Evolutionary conservation across 92 coral and sea anemone species (phyloP).

Genomic region (Pocillopora grandis): DNA sequence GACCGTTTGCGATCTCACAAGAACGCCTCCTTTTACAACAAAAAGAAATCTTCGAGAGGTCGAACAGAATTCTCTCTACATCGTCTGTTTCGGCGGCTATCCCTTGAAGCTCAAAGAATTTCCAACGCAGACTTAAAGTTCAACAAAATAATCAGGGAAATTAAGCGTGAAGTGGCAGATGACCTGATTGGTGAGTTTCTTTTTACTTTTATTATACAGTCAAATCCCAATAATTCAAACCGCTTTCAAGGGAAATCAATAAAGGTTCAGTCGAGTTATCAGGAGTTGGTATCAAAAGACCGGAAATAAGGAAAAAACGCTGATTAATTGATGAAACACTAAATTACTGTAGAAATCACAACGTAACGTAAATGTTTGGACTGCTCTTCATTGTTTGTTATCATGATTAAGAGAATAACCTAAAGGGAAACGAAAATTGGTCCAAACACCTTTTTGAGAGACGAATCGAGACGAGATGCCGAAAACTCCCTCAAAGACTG

Average conservation of each 20-base stretch:
- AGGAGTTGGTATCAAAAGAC: no score
- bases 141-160: slow-evolving; percentile 69
- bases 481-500: no score
- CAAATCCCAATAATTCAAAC: not conserved
- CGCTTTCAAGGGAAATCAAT: not conserved
- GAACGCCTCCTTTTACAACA: not conserved
- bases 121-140: slow-evolving; percentile 87
- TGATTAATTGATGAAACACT: no score
- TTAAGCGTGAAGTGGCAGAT: slow-evolving; percentile 70
- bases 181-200: slow-evolving; percentile 62
- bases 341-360: no score
- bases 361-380: no score
- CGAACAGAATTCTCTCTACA: slow-evolving; percentile 77
- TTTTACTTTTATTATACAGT: not conserved
- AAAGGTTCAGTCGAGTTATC: not conserved
- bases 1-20: slow-evolving; percentile 25
- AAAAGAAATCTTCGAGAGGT: slow-evolving; percentile 35
- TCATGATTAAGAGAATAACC: no score
- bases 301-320: no score
- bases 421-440: no score
- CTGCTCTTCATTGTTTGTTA: no score
- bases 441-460: no score
- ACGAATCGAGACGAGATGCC: no score
- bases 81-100: slow-evolving; percentile 90
- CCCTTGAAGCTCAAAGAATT: slow-evolving; percentile 80